Conservation (phyloP, 2,797 vertebrate species). For the Microchirus variegatus region DNA sequence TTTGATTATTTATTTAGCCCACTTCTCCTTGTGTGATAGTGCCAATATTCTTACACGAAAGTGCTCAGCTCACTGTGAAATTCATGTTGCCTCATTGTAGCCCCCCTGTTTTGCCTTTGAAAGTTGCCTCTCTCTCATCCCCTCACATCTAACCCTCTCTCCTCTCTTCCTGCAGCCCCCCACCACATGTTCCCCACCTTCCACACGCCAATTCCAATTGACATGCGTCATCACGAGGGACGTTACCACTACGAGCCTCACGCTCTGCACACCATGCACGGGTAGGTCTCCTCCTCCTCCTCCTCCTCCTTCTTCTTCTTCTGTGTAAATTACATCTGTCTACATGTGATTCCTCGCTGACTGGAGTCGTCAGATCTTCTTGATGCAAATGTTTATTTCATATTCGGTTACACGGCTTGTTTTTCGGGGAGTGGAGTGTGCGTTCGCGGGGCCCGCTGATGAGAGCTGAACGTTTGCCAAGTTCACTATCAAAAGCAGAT, state of each 20-base stretch:
- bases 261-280: slow-evolving; percentile 88
- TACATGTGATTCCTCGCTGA: no score
- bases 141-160: slow-evolving; percentile 19
- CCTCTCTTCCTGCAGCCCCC: slow-evolving; percentile 80
- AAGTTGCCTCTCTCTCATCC: slow-evolving; percentile 48
- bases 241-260: slow-evolving; percentile 95
- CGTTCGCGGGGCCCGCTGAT: slow-evolving; percentile 39
- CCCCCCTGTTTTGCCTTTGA: slow-evolving; percentile 49
- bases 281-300: slow-evolving; percentile 91
- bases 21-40: slow-evolving; percentile 89
- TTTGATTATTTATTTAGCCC: slow-evolving; percentile 98
- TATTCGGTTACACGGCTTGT: slow-evolving; percentile 8
- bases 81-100: slow-evolving; percentile 83
- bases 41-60: slow-evolving; percentile 81
- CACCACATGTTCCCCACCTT: slow-evolving; percentile 92
- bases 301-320: not conserved
- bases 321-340: not conserved
- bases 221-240: slow-evolving; percentile 94
- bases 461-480: slow-evolving; percentile 48
- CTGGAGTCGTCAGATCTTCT: slow-evolving; percentile 5
- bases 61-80: slow-evolving; percentile 84
- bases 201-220: slow-evolving; percentile 93
- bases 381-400: slow-evolving; percentile 12
- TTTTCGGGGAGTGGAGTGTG: slow-evolving; percentile 4
- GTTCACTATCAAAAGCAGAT: slow-evolving; percentile 55